Percentiles rank a stretch among this genome's conserved stretches.
Conservation (phyloP, 2,888 invertebrate genomes). For the Pycnomerus fuliginosus region DNA sequence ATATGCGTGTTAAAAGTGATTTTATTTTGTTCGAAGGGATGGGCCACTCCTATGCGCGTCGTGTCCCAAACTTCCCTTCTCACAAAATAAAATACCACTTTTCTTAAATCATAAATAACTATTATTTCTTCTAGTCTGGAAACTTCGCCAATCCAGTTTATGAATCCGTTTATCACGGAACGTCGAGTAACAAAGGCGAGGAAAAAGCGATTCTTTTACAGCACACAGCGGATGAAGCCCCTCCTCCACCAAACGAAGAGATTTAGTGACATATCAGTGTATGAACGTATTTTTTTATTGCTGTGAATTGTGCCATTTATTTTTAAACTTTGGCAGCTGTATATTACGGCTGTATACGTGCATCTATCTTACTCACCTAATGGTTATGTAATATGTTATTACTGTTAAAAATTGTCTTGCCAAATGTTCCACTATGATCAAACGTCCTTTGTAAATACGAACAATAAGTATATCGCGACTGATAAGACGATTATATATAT, state of each 20-base stretch:
- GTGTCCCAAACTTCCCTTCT: too few relatives aligned
- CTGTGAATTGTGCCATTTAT: conserved; percentile 53
- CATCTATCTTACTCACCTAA: conserved; percentile 17
- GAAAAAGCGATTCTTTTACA: conserved; percentile 59
- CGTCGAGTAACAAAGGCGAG: conserved; percentile 53
- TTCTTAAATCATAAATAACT: too few relatives aligned
- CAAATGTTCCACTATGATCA: conserved; percentile 15
- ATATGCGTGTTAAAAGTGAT: too few relatives aligned
- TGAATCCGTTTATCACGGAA: conserved; percentile 71
- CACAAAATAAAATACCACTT: too few relatives aligned
- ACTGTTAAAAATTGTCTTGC: conserved; percentile 23
- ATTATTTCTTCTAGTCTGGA: conserved; percentile 56
- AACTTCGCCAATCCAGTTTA: conserved; percentile 88
- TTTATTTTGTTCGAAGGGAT: too few relatives aligned
- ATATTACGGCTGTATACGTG: conserved; percentile 20
- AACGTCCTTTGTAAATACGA: conserved; percentile 36
- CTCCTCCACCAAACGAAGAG: conserved; percentile 44
- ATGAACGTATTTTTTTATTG: conserved; percentile 39
- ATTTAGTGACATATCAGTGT: conserved; percentile 40
- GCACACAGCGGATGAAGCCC: conserved; percentile 55
- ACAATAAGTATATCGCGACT: conserved; percentile 33
- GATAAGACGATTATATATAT: conserved; percentile 34
- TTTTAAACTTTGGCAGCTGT: conserved; percentile 26
- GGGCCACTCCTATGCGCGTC: too few relatives aligned
- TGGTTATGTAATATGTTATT: conserved; percentile 5